phyloP scores from a whole-genome alignment of 2,113 vertebrate genomes.

The Aptenodytes patagonicus region DNA sequence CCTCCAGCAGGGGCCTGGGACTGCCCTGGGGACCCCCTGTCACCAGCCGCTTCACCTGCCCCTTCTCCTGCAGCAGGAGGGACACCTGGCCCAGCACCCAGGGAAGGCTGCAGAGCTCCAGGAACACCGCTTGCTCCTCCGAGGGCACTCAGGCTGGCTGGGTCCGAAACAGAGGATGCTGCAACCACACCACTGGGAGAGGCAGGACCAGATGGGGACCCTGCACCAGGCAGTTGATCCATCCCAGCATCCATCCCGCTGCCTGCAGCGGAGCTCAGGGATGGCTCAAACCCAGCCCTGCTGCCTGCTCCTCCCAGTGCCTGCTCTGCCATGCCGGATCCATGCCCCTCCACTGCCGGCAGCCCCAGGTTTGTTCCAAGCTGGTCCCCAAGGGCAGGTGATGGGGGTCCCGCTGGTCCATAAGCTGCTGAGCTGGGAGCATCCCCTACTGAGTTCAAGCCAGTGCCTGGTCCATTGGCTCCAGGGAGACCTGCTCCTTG shows the following conservation, averaged over 20 bases:
- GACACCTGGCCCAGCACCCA: not conserved
- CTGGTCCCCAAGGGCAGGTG: not conserved
- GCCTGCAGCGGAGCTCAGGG: not conserved
- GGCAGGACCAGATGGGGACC: not conserved
- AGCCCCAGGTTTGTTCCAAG: not conserved
- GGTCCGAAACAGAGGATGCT: not conserved
- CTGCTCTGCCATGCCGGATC: accelerated
- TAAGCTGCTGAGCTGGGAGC: not conserved
- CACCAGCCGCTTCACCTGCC: not conserved
- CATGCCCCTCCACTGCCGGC: accelerated
- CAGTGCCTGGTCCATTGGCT: accelerated
- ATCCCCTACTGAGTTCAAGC: accelerated
- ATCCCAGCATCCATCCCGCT: not conserved
- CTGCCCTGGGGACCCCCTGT: not conserved
- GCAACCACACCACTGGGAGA: not conserved
- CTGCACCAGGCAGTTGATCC: not conserved
- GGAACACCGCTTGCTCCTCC: not conserved
- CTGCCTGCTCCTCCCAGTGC: not conserved
- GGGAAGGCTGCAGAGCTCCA: not conserved
- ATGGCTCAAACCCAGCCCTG: accelerated
- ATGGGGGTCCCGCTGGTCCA: not conserved
- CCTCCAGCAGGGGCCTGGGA: not conserved
- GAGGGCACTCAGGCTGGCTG: not conserved
- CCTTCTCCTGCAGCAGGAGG: not conserved
- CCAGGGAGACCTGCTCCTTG: not conserved